phyloP scores from a whole-genome alignment of 2,113 vertebrate species.

The Chaetura pelagica region DNA sequence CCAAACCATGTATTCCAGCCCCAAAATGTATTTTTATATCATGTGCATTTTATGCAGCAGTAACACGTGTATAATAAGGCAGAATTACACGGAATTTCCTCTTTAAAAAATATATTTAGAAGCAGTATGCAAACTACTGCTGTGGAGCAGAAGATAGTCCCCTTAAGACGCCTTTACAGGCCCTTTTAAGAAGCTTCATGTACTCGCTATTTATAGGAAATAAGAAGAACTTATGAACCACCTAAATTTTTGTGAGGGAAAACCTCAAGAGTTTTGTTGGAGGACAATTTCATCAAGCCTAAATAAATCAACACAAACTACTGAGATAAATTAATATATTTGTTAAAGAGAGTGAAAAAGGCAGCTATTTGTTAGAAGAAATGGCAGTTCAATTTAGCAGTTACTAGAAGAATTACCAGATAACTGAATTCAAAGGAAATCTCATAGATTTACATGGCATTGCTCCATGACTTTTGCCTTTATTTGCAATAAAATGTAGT shows the following conservation, averaged over 20 bases:
- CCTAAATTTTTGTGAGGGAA: neutral
- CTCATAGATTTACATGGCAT: neutral
- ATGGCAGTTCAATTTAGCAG: neutral
- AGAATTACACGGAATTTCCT: neutral
- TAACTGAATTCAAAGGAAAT: neutral
- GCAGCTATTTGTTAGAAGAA: conserved; percentile 2
- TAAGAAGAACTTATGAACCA: neutral
- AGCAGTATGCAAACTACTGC: neutral
- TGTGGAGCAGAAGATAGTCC: neutral
- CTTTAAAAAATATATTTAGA: neutral
- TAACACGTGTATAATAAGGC: neutral
- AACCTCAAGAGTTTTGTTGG: neutral
- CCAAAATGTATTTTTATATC: too few relatives aligned
- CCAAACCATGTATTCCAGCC: too few relatives aligned
- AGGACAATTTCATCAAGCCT: neutral
- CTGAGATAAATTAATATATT: neutral
- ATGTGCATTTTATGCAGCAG: neutral
- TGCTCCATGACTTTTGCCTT: neutral
- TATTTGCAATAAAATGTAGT: neutral
- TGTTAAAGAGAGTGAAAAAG: neutral
- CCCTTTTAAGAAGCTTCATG: neutral
- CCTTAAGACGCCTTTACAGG: neutral
- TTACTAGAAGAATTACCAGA: conserved; percentile 10
- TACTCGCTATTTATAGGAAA: neutral
- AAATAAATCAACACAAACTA: neutral